These are phyloP conservation scores for Melieria omissa DNA, from an alignment of 2,888 invertebrate species.

Conservation along the genomic window DNA sequence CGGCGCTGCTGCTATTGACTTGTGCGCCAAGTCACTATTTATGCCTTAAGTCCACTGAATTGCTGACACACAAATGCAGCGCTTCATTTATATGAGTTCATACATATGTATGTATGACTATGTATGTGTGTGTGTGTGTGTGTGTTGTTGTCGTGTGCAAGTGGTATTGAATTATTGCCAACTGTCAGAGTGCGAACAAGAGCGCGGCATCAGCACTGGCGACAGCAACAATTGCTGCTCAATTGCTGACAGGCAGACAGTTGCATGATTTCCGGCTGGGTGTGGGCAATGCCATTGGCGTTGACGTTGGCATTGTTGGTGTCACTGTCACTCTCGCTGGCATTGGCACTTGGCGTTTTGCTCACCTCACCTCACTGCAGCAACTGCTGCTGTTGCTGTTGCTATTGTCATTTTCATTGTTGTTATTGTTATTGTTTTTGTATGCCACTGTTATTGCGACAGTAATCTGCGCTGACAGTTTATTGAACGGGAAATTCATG, in stretches of 20 bases:
- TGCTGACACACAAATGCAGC: too few species aligned
- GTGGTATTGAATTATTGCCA: too few species aligned
- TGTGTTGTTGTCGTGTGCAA: background rate
- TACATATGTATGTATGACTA: background rate
- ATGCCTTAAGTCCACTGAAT: too few species aligned
- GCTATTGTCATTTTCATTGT: background rate
- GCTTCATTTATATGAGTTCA: background rate
- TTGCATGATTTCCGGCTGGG: slow-evolving; percentile 9
- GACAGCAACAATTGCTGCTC: too few species aligned
- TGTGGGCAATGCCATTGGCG: too few species aligned
- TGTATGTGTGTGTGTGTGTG: background rate
- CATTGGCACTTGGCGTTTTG: background rate
- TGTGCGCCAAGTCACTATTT: too few species aligned
- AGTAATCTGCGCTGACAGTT: slow-evolving; percentile 24
- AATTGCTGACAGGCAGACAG: too few species aligned
- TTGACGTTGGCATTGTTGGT: too few species aligned
- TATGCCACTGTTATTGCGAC: background rate
- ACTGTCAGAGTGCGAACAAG: too few species aligned
- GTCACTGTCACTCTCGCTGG: background rate
- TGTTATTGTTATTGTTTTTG: background rate
- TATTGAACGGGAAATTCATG: slow-evolving; percentile 20
- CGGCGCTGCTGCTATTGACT: too few species aligned
- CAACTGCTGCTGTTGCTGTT: background rate
- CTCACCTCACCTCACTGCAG: background rate
- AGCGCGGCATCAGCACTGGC: too few species aligned